These are phyloP conservation scores for Micrastur ruficollis DNA, from an alignment of 2,797 vertebrate genomes.

Conservation along the genomic window DNA sequence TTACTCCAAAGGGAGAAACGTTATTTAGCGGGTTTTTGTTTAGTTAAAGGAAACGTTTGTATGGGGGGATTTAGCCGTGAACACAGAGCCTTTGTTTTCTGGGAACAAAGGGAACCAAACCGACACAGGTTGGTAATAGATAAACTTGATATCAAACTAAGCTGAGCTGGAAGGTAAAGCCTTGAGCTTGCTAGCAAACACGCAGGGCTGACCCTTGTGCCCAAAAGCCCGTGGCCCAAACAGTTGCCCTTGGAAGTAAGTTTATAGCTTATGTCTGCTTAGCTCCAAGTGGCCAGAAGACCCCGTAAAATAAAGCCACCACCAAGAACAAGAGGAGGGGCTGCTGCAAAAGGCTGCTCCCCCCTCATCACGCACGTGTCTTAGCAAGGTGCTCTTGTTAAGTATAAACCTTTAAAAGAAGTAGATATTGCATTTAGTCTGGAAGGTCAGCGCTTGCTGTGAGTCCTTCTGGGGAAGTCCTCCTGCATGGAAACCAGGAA, in stretches of 20 bases:
- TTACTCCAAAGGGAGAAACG: conserved; percentile 43
- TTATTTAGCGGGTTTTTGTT: conserved; percentile 4
- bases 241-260: background rate
- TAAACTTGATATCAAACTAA: background rate
- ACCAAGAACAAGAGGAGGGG: background rate
- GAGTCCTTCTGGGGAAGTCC: background rate
- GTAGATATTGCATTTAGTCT: background rate
- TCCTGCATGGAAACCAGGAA: background rate
- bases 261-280: background rate
- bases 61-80: background rate
- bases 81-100: conserved; percentile 24
- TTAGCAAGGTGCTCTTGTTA: background rate
- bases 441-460: background rate
- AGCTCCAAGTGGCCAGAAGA: background rate
- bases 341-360: background rate
- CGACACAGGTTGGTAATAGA: background rate
- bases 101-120: background rate
- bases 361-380: rapidly evolving
- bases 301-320: background rate
- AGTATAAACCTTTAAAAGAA: background rate
- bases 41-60: background rate
- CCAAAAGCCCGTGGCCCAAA: background rate
- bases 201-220: background rate
- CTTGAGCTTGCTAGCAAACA: background rate
- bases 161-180: background rate